Conservation (phyloP, 2,888 invertebrate genomes). For the Sinhomidia bicolor region DNA sequence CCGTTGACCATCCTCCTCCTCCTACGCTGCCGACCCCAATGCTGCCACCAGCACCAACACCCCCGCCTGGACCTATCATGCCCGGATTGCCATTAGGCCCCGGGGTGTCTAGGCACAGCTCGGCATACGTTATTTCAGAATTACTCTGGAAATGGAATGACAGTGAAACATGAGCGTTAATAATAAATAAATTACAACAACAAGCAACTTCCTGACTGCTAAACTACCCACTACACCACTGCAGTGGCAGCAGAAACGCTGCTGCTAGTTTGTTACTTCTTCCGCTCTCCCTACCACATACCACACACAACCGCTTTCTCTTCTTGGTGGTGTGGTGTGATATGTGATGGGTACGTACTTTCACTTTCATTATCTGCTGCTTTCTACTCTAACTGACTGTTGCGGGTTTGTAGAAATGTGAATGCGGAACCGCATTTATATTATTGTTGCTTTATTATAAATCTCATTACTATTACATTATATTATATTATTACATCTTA, state of each 20-base stretch:
- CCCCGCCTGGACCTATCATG: slow-evolving; percentile 79
- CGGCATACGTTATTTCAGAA: slow-evolving; percentile 86
- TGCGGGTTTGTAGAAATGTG: slow-evolving; percentile 8
- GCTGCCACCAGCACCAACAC: slow-evolving; percentile 67
- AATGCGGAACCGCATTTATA: not conserved
- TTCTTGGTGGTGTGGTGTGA: not conserved
- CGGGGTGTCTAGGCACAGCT: slow-evolving; percentile 84
- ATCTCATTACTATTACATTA: slow-evolving; percentile 18
- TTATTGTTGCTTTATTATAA: not conserved
- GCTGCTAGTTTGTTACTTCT: not conserved
- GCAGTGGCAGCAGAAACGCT: not conserved
- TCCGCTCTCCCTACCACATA: not conserved
- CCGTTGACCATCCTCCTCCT: slow-evolving; percentile 79
- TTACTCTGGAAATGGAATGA: slow-evolving; percentile 79
- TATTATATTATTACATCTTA: not conserved
- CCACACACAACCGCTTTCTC: slow-evolving; percentile 10
- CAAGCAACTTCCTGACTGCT: slow-evolving; percentile 46
- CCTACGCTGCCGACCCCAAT: slow-evolving; percentile 69
- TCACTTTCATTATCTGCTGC: not conserved
- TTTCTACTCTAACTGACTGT: not conserved
- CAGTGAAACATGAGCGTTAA: slow-evolving; percentile 61
- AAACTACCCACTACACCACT: not conserved
- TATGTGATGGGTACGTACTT: not conserved
- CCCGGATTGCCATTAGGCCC: slow-evolving; percentile 81
- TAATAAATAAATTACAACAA: slow-evolving; percentile 65